Evolutionary conservation across 1,140 invertebrate species (phyloP), one percentile per base, ranked within the genome.

Genomic region (Drosophila willistoni): DNA sequence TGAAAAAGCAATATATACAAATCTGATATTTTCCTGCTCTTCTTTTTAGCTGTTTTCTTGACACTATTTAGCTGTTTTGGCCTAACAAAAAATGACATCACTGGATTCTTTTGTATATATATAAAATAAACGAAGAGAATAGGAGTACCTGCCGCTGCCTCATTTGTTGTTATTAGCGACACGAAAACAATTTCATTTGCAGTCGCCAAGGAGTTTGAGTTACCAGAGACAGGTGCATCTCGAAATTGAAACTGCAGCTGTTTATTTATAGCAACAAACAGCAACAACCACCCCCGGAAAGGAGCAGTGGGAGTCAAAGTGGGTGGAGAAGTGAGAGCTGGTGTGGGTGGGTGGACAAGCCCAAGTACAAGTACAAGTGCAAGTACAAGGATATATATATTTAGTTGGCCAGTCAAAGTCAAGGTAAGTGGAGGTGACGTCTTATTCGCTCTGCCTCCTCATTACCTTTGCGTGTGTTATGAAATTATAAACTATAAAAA

Each of bases 381-480:
- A 80, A 80, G 78, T 78, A 68, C 78, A 80, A 80, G 78, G 78
- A 78, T 78, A 74, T 71, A 55, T 70, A 66, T 64, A 39, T 61
- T 22, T 59, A 33, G 36, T 54, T 39, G 17, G 33, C 73, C 69
- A 47, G 70, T 70, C 77, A 77, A 70, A 79, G 74, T 80, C 78
- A 80, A 78, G 75, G 75, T 80, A 68, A 80, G 75, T 71, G 17
- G 34, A 67, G 42, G 61, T 79, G 77, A 77, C 74, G 74, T 79
- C 66, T 77, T 63, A 47, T 51, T 70, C 51, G 41, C 29, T 29
- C 29, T 29, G 29, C 29, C 29, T 36, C 29, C 59, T 64, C 70
- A 59, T 71, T 60, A 68, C 78, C 76, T 73, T 77, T 78, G 75
- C 78, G 75, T 80, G 78, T 78, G 78, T 78, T 80, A 78, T 78